Base-by-base conservation (phyloP, 2,113 vertebrate genomes). In the Solea senegalensis region DNA sequence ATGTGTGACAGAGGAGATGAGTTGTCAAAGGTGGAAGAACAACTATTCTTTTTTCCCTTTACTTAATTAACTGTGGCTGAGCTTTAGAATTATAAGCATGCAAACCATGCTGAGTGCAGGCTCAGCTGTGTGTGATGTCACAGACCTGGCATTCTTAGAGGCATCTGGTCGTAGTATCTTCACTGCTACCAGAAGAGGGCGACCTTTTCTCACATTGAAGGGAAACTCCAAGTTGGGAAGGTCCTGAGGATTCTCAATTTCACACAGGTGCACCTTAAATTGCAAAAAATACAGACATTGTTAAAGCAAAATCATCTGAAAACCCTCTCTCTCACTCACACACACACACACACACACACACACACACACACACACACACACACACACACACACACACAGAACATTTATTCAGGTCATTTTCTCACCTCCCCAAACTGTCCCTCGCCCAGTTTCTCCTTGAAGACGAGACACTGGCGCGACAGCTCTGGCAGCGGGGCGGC, bases 381-480 rank as follows among this genome's bases (percentile, higher is more conserved):
- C 5, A 34, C n/a, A 4, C 34, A 34, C 34, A 34, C 34, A 34
- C 34, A 34, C 34, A 9, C 14, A 40, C 5, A 34, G 5, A 6
- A 34, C 5, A 26, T 48, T 27, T 6, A 2, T 40, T 9, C 15
- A 21, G n/a, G 34, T n/a, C 44, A 43, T 34, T 13, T 41, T 9
- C 65, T 74, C 69, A 97, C 96, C 95, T 98, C 96, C 69, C 96
- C 96, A 85, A 98, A 98, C 89, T 98, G 96, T 11, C 96, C 96
- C 88, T 98, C 96, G 15, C 96, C 96, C 52, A 98, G 93, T 75
- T 97, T 98, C 92, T 98, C 96, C 84, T 95, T 96, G 88, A 98
- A 98, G 58, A 95, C 69, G 55, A 98, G 96, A 44, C 86, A 92
- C 2, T 96, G 94, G n/a, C 96, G 94, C 0, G 93, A 95, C 55